Percentiles rank a stretch among this genome's conserved stretches.
Evolutionary conservation across 2,113 vertebrate genomes (phyloP).

Genomic region (Mola mola): DNA sequence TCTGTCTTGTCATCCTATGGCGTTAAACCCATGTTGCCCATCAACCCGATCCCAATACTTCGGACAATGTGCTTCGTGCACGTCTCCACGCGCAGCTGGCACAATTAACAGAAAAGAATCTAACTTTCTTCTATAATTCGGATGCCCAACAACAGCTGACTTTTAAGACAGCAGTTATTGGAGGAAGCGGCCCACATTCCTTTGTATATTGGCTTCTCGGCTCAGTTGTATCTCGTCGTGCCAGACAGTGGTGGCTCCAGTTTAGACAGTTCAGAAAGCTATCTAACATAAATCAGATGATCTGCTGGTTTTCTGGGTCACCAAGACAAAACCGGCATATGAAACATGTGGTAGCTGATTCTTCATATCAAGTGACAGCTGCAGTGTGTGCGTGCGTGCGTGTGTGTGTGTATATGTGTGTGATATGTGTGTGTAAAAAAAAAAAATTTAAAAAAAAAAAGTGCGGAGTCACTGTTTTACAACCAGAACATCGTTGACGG

Average conservation of each 20-base stretch:
- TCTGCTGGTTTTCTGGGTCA: constrained; percentile 10
- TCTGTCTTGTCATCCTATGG: constrained; percentile 2
- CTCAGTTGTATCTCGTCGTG: constrained; percentile 22
- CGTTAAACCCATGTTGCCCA: constrained; percentile 9
- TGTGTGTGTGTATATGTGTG: too few relatives aligned
- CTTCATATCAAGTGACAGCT: constrained; percentile 6
- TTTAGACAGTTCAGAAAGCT: constrained; percentile 17
- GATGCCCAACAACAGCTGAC: constrained; percentile 30
- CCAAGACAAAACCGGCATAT: constrained; percentile 1
- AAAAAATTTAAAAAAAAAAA: background rate
- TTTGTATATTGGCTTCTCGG: constrained; percentile 12
- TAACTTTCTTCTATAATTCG: constrained; percentile 2
- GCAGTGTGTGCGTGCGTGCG: constrained; percentile 1
- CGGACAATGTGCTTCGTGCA: background rate
- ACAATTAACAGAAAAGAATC: constrained; percentile 1
- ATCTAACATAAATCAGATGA: constrained; percentile 16
- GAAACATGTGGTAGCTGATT: background rate
- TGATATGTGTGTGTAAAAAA: too few relatives aligned
- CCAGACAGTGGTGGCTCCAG: constrained; percentile 2
- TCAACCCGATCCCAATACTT: constrained; percentile 1
- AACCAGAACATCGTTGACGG: background rate
- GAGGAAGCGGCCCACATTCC: constrained; percentile 38
- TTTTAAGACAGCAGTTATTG: constrained; percentile 52
- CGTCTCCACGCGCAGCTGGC: background rate
- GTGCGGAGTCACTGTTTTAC: constrained; percentile 31